Conservation (phyloP, 2,888 invertebrate species). For the Ophonus ardosiacus region DNA sequence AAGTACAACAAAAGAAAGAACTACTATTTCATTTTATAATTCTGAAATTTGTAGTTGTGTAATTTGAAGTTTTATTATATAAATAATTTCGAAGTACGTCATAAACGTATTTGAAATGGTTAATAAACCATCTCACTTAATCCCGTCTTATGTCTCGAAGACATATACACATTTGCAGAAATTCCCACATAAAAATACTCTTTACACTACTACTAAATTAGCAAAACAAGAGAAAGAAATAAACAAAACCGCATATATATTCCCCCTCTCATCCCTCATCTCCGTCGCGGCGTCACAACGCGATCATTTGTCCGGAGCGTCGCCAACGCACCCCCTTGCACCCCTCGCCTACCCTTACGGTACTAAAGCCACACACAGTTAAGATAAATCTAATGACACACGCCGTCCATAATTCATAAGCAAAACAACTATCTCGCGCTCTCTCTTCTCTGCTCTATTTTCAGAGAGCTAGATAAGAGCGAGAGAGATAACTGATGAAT, state of each 20-base stretch:
- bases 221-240: conserved; percentile 44
- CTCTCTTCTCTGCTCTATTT: conserved; percentile 1
- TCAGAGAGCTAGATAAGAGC: background rate
- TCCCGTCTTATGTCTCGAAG: background rate
- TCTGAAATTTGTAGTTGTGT: background rate
- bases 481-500: conserved; percentile 11
- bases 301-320: conserved; percentile 46
- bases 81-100: background rate
- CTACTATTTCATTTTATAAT: background rate
- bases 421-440: conserved; percentile 40
- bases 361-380: conserved; percentile 49
- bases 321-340: conserved; percentile 16
- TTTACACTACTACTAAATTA: conserved; percentile 41
- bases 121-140: conserved; percentile 6
- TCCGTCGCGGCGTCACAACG: conserved; percentile 40
- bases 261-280: conserved; percentile 4
- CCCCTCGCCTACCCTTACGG: background rate
- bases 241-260: conserved; percentile 50
- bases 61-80: background rate
- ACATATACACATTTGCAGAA: conserved; percentile 18
- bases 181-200: conserved; percentile 45
- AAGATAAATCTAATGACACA: conserved; percentile 62
- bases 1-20: background rate
- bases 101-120: conserved; percentile 17
- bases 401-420: conserved; percentile 58